These are phyloP conservation scores for Drosophila tani DNA, from an alignment of 1,140 invertebrate species.

Conservation along the genomic window DNA sequence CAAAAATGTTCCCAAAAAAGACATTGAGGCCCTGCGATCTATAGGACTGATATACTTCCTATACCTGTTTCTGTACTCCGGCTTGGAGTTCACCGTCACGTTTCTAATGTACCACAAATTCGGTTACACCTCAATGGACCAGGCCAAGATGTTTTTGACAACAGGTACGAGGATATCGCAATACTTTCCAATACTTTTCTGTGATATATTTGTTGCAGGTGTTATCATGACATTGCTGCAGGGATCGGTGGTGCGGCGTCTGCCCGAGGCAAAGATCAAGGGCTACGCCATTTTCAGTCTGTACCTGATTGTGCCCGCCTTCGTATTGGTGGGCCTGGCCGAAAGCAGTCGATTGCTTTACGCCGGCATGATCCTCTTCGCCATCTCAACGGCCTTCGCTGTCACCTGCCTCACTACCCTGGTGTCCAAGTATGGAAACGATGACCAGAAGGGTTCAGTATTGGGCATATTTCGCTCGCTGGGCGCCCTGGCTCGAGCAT, in stretches of 20 bases:
- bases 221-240: constrained; percentile 97
- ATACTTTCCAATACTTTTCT: background rate
- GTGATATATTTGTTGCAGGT: constrained; percentile 53
- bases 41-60: constrained; percentile 96
- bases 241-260: constrained; percentile 93
- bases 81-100: constrained; percentile 98
- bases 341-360: constrained; percentile 87
- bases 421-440: constrained; percentile 92
- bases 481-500: constrained; percentile 95
- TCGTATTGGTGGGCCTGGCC: constrained; percentile 93
- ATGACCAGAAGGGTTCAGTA: constrained; percentile 95
- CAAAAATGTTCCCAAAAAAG: constrained; percentile 86
- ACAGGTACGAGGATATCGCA: constrained; percentile 87
- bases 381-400: constrained; percentile 96
- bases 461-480: constrained; percentile 97
- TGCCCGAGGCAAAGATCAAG: constrained; percentile 91
- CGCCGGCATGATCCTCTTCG: constrained; percentile 94
- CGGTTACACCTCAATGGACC: constrained; percentile 96
- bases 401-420: constrained; percentile 97
- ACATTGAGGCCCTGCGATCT: constrained; percentile 88
- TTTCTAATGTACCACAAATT: constrained; percentile 98
- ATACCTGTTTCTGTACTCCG: constrained; percentile 98
- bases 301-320: constrained; percentile 94
- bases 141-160: constrained; percentile 98
- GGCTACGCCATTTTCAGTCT: constrained; percentile 91